Percentiles rank a stretch among this genome's conserved stretches.
Evolutionary conservation across 2,113 vertebrate genomes (phyloP).

Genomic region (Mobula birostris): DNA sequence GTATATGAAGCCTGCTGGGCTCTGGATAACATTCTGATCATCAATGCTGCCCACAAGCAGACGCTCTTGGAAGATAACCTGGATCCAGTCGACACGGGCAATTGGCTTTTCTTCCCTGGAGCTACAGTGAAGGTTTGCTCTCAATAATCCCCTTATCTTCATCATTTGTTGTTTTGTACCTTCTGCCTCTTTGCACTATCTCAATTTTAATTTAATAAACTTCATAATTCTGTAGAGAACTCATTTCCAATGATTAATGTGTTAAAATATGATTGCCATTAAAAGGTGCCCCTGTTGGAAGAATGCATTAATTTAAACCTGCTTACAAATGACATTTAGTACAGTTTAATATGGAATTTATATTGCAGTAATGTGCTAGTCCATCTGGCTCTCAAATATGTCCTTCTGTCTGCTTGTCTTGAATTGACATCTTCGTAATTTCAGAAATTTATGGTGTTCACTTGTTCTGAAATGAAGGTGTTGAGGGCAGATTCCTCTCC

Average conservation of each 20-base stretch:
- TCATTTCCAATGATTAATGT: conserved; percentile 68
- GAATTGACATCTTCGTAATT: conserved; percentile 68
- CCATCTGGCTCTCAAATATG: conserved; percentile 59
- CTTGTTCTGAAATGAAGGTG: conserved; percentile 57
- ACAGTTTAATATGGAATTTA: conserved; percentile 60
- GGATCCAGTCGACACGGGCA: conserved; percentile 87
- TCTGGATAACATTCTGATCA: conserved; percentile 82
- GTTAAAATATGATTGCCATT: conserved; percentile 75
- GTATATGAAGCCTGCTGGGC: conserved; percentile 96
- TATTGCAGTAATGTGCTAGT: conserved; percentile 57
- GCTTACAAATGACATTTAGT: conserved; percentile 59
- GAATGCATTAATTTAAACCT: conserved; percentile 60
- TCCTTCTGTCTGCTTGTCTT: conserved; percentile 68
- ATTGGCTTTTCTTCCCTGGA: conserved; percentile 98
- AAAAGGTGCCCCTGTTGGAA: conserved; percentile 59
- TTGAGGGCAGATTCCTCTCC: conserved; percentile 66
- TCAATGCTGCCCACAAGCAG: conserved; percentile 79
- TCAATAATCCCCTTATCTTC: conserved; percentile 63
- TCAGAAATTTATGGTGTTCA: conserved; percentile 65
- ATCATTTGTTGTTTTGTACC: conserved; percentile 53
- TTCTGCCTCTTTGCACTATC: conserved; percentile 62
- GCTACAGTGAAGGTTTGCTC: conserved; percentile 86
- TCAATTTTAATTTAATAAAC: conserved; percentile 67
- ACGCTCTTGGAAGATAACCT: conserved; percentile 83
- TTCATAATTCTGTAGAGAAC: conserved; percentile 63